Percentiles rank a stretch among this genome's conserved stretches.
Evolutionary conservation across 2,888 invertebrate species (phyloP).

Genomic region (Caenorhabditis panamensis): DNA sequence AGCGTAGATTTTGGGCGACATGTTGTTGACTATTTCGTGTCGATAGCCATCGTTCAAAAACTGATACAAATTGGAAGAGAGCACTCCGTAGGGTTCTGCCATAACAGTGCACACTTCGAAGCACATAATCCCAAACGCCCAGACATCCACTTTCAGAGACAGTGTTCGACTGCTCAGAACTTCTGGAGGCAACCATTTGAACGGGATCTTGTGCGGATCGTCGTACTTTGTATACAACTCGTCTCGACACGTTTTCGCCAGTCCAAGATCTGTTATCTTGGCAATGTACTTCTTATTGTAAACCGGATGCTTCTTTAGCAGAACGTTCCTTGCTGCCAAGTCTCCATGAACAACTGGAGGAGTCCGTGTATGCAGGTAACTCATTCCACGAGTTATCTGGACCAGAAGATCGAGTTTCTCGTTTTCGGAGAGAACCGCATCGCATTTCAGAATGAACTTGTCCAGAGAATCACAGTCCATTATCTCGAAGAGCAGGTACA

Average conservation of each 20-base stretch:
- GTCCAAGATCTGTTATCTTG: slow-evolving; percentile 72
- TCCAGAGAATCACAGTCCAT: slow-evolving; percentile 64
- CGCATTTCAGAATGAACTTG: slow-evolving; percentile 58
- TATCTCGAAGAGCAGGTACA: slow-evolving; percentile 63
- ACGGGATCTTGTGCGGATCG: slow-evolving; percentile 68
- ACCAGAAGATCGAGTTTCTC: slow-evolving; percentile 63
- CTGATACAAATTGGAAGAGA: slow-evolving; percentile 37
- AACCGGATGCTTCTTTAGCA: not conserved
- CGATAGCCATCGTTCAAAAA: slow-evolving; percentile 62
- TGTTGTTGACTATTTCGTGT: slow-evolving; percentile 33
- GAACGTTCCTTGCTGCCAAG: slow-evolving; percentile 91
- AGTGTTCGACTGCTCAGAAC: slow-evolving; percentile 59
- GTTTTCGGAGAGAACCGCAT: slow-evolving; percentile 52
- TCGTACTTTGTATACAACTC: slow-evolving; percentile 58
- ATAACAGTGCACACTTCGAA: slow-evolving; percentile 63
- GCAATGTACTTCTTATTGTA: slow-evolving; percentile 56
- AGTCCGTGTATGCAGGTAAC: slow-evolving; percentile 98
- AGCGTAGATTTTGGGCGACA: slow-evolving; percentile 66
- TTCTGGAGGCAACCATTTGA: slow-evolving; percentile 73
- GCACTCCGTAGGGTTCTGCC: slow-evolving; percentile 63
- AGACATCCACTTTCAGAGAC: slow-evolving; percentile 66
- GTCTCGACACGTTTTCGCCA: slow-evolving; percentile 65
- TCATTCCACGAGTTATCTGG: slow-evolving; percentile 84
- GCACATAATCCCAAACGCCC: slow-evolving; percentile 69
- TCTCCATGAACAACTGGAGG: slow-evolving; percentile 97